Percentiles rank a stretch among this genome's conserved stretches.
Conservation (phyloP, 2,797 vertebrate genomes). For the Dendrocincla tyrannina region DNA sequence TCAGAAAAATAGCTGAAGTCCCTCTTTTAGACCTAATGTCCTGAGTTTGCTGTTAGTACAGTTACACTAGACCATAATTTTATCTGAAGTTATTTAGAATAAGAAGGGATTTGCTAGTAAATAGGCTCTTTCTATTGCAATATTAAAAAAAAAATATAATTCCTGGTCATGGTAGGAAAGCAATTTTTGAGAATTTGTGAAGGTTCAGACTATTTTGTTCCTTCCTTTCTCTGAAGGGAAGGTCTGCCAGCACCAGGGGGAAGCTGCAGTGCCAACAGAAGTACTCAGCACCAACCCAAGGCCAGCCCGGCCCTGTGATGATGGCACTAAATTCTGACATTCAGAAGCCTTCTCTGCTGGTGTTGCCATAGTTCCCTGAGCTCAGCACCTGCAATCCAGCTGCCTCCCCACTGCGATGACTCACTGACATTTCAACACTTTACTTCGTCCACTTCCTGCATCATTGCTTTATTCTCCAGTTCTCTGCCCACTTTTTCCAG, state of each 20-base stretch:
- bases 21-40: not conserved
- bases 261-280: not conserved
- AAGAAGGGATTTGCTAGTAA: not conserved
- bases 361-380: slow-evolving; percentile 31
- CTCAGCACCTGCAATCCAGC: slow-evolving; percentile 62
- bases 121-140: not conserved
- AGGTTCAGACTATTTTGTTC: not conserved
- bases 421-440: slow-evolving; percentile 56
- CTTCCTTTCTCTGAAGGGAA: not conserved
- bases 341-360: slow-evolving; percentile 10
- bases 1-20: not conserved
- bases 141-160: not conserved
- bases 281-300: slow-evolving; percentile 1
- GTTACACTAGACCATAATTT: not conserved
- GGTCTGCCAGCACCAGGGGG: not conserved
- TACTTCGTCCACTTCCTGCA: slow-evolving; percentile 31
- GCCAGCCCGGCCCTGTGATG: slow-evolving; percentile 26
- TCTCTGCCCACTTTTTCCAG: not conserved
- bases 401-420: slow-evolving; percentile 16
- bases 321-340: slow-evolving; percentile 25
- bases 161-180: not conserved
- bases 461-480: not conserved
- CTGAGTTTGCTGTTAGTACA: not conserved
- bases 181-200: not conserved
- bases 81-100: not conserved